phyloP scores from a whole-genome alignment of 2,888 invertebrate species.

The Nomada ruficornis region DNA sequence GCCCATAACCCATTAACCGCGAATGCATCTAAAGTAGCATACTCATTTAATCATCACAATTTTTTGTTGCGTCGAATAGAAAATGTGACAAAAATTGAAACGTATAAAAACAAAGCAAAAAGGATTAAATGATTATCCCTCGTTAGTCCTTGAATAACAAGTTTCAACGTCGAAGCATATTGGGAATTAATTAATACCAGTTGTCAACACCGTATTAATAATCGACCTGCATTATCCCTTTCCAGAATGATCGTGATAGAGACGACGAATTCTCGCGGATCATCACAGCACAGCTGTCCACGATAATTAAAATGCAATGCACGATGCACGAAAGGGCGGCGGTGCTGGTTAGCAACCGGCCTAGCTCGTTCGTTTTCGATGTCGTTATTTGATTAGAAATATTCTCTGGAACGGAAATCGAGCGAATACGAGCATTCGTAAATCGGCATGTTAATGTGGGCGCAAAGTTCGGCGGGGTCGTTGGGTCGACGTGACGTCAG shows the following conservation, averaged over 20 bases:
- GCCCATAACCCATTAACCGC: background rate
- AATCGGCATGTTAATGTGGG: conserved; percentile 79
- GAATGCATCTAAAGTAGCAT: background rate
- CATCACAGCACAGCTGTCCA: conserved; percentile 22
- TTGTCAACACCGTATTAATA: conserved; percentile 19
- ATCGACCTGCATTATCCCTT: background rate
- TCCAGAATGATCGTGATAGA: conserved; percentile 1
- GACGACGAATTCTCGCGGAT: background rate
- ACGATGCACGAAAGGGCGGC: background rate
- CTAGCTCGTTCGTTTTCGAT: background rate
- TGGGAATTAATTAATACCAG: conserved; percentile 26
- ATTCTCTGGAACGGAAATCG: conserved; percentile 63
- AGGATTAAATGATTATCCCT: background rate
- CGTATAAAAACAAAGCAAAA: background rate
- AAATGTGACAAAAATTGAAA: too few species aligned
- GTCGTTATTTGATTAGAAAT: conserved; percentile 31
- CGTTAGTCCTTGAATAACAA: background rate
- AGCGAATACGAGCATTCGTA: conserved; percentile 59
- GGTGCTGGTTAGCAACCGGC: background rate
- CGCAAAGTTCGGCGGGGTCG: conserved; percentile 80
- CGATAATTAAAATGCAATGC: conserved; percentile 26
- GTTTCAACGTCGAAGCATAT: background rate
- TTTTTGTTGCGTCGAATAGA: too few species aligned
- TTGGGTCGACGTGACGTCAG: conserved; percentile 80
- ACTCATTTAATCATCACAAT: too few species aligned